A percentile compares a stretch with the other conserved stretches of the same genome.
These are phyloP conservation scores for Poeciliopsis infans DNA, from an alignment of 2,797 vertebrate species.

Conservation along the genomic window DNA sequence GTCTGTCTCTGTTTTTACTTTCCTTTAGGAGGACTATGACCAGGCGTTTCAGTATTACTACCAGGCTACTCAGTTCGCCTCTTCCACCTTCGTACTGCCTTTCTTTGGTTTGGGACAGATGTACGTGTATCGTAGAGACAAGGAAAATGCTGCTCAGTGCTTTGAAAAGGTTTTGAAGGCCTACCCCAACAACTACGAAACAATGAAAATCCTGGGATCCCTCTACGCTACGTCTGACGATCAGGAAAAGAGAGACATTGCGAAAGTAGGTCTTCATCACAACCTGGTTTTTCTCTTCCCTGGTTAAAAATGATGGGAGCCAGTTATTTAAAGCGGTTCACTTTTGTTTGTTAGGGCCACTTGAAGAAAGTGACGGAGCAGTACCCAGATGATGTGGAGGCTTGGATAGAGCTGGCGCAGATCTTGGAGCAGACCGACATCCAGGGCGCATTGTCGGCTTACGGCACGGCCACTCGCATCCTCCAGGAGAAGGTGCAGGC, in stretches of 20 bases:
- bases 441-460: slow-evolving; percentile 96
- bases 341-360: slow-evolving; percentile 85
- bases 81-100: slow-evolving; percentile 94
- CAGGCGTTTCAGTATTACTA: slow-evolving; percentile 99
- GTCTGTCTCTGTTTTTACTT: not conserved
- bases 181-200: slow-evolving; percentile 99
- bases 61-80: slow-evolving; percentile 98
- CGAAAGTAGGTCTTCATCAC: slow-evolving; percentile 83
- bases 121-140: slow-evolving; percentile 98
- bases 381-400: slow-evolving; percentile 98
- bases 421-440: slow-evolving; percentile 99
- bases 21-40: slow-evolving; percentile 94
- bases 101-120: slow-evolving; percentile 99
- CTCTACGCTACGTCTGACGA: slow-evolving; percentile 98
- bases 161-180: slow-evolving; percentile 99
- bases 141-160: slow-evolving; percentile 98
- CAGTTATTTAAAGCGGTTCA: not conserved
- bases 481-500: slow-evolving; percentile 99
- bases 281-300: not conserved
- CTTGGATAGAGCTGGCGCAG: slow-evolving; percentile 98
- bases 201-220: slow-evolving; percentile 99
- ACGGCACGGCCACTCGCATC: slow-evolving; percentile 97
- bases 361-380: slow-evolving; percentile 98
- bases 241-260: slow-evolving; percentile 97
- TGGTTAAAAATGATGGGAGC: not conserved